Evolutionary conservation across 2,888 invertebrate genomes (phyloP).

Genomic region (Lymantria dispar): DNA sequence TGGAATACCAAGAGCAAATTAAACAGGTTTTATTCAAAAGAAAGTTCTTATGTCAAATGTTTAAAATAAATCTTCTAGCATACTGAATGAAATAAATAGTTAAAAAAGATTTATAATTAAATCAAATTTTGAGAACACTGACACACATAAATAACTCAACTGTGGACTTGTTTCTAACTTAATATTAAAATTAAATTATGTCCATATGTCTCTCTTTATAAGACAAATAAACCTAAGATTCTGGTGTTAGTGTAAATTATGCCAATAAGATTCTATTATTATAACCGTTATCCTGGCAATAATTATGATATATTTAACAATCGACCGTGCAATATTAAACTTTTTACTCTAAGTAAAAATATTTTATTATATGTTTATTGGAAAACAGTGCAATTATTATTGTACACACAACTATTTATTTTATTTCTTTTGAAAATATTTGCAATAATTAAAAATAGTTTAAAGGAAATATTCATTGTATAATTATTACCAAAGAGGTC

Average conservation of each 20-base stretch:
- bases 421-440: conserved; percentile 38
- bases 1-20: conserved; percentile 29
- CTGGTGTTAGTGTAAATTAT: conserved; percentile 33
- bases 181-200: conserved; percentile 25
- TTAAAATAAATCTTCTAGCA: conserved; percentile 18
- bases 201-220: conserved; percentile 20
- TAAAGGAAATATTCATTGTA: conserved; percentile 40
- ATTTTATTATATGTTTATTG: conserved; percentile 47
- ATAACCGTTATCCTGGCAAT: conserved; percentile 47
- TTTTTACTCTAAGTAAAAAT: conserved; percentile 76
- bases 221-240: conserved; percentile 21
- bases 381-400: conserved; percentile 66
- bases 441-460: conserved; percentile 37
- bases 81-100: conserved; percentile 11
- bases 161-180: conserved; percentile 33
- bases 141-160: conserved; percentile 14
- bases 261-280: conserved; percentile 44
- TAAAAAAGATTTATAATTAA: conserved; percentile 1
- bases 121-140: conserved; percentile 15
- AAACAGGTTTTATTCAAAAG: conserved; percentile 18
- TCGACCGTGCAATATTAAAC: conserved; percentile 76
- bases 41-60: conserved; percentile 13
- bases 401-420: conserved; percentile 48
- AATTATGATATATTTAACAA: conserved; percentile 44
- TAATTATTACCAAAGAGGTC: conserved; percentile 70